phyloP scores from a whole-genome alignment of 2,113 vertebrate genomes.

The Ictalurus furcatus region DNA sequence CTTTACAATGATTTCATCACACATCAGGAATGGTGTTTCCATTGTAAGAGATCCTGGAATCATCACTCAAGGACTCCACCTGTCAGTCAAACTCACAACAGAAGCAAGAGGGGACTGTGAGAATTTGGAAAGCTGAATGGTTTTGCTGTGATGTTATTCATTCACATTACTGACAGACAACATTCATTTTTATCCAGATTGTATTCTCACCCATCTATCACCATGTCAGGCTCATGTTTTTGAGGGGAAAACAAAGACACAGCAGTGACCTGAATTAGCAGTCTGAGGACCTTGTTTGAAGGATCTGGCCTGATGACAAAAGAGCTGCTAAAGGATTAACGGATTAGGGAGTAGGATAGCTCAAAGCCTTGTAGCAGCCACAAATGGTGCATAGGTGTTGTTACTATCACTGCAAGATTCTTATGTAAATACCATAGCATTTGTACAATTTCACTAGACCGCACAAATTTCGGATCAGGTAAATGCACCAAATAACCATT shows the following conservation, averaged over 20 bases:
- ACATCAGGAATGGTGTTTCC: not conserved
- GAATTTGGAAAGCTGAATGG: not conserved
- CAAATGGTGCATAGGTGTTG: not conserved
- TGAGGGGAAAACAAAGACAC: not conserved
- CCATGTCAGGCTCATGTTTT: not conserved
- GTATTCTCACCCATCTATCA: not conserved
- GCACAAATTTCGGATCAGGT: not conserved
- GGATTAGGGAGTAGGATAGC: not conserved
- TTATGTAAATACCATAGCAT: not conserved
- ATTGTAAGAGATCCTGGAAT: not conserved
- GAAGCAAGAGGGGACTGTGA: not conserved
- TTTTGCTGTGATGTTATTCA: constrained; percentile 11
- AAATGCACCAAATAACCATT: not conserved
- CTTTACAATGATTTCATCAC: not conserved
- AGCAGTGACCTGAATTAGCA: not conserved
- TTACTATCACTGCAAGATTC: not conserved
- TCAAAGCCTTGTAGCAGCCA: not conserved
- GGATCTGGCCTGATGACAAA: constrained; percentile 19
- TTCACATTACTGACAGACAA: not conserved
- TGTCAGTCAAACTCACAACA: not conserved
- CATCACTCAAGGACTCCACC: not conserved
- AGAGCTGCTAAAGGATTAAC: constrained; percentile 1
- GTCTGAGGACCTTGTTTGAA: constrained; percentile 8
- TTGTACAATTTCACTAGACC: not conserved
- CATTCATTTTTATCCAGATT: not conserved